Evolutionary conservation across 53 echinoderm and acorn worm species (phyloP), one percentile per base, ranked within the genome.

Genomic region (Echinometra lucunter): DNA sequence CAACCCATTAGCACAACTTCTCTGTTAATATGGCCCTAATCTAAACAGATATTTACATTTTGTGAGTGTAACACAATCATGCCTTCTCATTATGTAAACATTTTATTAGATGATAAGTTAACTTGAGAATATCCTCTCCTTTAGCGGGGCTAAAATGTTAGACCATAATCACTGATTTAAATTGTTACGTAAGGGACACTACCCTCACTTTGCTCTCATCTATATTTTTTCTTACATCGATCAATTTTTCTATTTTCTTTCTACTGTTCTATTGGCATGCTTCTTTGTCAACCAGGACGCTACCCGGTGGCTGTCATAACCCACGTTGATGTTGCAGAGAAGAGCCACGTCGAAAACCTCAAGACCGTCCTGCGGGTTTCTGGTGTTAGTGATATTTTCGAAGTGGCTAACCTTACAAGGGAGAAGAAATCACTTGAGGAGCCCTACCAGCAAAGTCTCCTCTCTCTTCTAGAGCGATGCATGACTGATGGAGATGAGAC

Each of bases 271-370:
- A 60, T 60, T 4, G 4, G 49, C 49, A 49, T 53, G 8, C 13
- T 25, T 63, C 25, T 21, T 63, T 63, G 63, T 21, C 63, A 63
- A 63, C 34, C 18, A 75, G 78, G 78, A 38, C 78, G 78, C 40
- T 92, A 92, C 49, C 92, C 92, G 25, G 45, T 92, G 45, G 92
- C 74, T 45, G 40, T 92, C 72, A 92, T 92, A 70, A 92, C 92
- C 47, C 92, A 92, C 37, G 92, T 92, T 28, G 92, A 92, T 47
- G 56, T 27, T 1, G 92, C 49, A 16, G 92, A 92, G 32, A 40
- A 27, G 45, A 30, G 45, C 12, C 45, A 45, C 11, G 74, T 92
- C 45, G 74, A 70, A 1, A n/a, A n/a, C 47, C 45, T 92, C 16
- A 92, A 69, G 45, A 1, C 34, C 11, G 74, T 49, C n/a, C 92